Base-by-base conservation (phyloP, 2,888 invertebrate species). In the Netelia virgata region DNA sequence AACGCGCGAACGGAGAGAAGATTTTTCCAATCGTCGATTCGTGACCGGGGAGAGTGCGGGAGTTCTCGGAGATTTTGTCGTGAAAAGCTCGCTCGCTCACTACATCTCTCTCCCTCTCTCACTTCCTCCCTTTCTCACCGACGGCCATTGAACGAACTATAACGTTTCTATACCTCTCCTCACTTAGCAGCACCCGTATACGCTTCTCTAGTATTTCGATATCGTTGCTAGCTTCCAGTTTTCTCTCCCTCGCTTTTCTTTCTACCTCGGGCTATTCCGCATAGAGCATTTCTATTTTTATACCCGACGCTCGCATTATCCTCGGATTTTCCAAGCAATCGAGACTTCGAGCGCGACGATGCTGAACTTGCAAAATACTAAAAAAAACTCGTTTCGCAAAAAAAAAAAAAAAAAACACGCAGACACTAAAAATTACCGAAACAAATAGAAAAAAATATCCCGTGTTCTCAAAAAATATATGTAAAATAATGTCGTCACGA, bases 1-100 rank as follows among this genome's bases (percentile, higher is more conserved):
- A 18, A 23, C 16, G 72, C 20, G 43, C 66, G 43, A 78, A 20
- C 61, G 20, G 73, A 69, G 28, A 66, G 53, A 75, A 79, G 75
- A 82, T 82, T 79, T 73, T 82, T 82, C 85, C 82, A 76, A 82
- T 82, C 75, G 79, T 79, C 82, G 28, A 85, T 76, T 75, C 79
- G 75, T 61, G 82, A 82, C 82, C 82, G 57, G 68, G 64, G 50
- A 66, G 55, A 59, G 50, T 59, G n/a, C 36, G 36, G 36, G 23
- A 79, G 47, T 70, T 85, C 75, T 63, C 20, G 47, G 69, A 79
- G 75, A 82, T 79, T 85, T 85, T 59, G 23, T 75, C 78, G 66
- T 82, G 78, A 75, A 78, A 72, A 73, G 70, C 75, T 70, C 55
- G 43, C 59, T 64, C 50, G 59, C 70, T 41, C 79, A 18, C 47